phyloP scores from a whole-genome alignment of 2,113 vertebrate genomes.

The Todiramphus chloris region DNA sequence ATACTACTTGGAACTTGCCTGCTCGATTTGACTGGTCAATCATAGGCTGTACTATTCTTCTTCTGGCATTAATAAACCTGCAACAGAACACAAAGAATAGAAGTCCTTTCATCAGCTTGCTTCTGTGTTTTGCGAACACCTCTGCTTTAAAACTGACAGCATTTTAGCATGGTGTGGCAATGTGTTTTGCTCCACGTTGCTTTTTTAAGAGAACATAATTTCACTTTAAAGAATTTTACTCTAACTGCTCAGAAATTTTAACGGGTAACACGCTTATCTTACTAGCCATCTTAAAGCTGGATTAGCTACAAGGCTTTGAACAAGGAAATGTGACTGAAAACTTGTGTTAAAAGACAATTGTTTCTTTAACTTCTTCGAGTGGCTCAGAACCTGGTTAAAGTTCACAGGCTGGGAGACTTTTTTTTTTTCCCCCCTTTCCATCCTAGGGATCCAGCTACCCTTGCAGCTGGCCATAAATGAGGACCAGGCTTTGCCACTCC shows the following conservation, averaged over 20 bases:
- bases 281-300: neutral
- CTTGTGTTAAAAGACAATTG: constrained; percentile 27
- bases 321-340: constrained; percentile 11
- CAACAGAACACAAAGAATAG: constrained; percentile 76
- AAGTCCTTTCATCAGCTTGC: constrained; percentile 55
- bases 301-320: constrained; percentile 41
- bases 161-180: neutral
- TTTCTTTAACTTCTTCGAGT: constrained; percentile 59
- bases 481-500: constrained; percentile 90
- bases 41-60: constrained; percentile 99
- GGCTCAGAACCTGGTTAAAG: constrained; percentile 76
- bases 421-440: constrained; percentile 34
- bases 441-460: constrained; percentile 81
- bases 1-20: constrained; percentile 87
- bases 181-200: neutral
- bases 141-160: neutral
- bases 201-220: constrained; percentile 25
- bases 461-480: constrained; percentile 98
- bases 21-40: constrained; percentile 99
- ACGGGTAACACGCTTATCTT: neutral
- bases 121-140: constrained; percentile 39
- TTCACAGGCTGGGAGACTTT: constrained; percentile 75
- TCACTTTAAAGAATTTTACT: constrained; percentile 49
- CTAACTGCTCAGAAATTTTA: constrained; percentile 6
- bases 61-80: constrained; percentile 99